Evolutionary conservation across 2,113 vertebrate species (phyloP).

Genomic region (Mesocricetus auratus): DNA sequence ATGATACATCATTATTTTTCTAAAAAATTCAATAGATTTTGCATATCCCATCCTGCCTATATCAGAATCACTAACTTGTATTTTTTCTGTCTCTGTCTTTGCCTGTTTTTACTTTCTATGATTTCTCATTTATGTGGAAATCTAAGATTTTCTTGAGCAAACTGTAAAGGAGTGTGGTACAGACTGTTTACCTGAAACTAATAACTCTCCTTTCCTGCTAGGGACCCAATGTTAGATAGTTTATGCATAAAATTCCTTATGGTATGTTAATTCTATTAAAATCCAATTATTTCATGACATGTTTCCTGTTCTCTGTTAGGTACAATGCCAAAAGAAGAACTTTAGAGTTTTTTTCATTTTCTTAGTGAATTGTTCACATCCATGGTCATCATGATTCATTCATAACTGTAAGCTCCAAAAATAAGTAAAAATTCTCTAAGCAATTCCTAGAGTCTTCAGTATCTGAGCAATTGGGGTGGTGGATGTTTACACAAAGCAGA

Average conservation of each 20-base stretch:
- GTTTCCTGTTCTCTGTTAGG: neutral
- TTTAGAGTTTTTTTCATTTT: neutral
- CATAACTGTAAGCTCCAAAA: neutral
- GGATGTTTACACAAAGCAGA: neutral
- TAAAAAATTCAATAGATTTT: neutral
- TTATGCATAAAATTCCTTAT: neutral
- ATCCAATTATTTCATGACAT: neutral
- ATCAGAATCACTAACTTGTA: neutral
- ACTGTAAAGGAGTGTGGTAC: neutral
- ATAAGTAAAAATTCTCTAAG: neutral
- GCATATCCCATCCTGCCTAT: accelerated
- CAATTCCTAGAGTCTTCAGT: neutral
- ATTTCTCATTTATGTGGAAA: neutral
- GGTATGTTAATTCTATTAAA: neutral
- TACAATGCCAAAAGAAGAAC: neutral
- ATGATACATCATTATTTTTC: neutral
- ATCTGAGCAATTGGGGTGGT: no score
- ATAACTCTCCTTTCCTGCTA: neutral
- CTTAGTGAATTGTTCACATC: no score
- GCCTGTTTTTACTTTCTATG: neutral
- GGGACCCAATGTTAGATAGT: neutral
- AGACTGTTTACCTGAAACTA: neutral
- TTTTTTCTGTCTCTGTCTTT: neutral
- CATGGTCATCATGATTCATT: neutral
- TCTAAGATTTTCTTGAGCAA: neutral